Conservation (phyloP, 2,888 invertebrate genomes). For the Antheraea assamensis region DNA sequence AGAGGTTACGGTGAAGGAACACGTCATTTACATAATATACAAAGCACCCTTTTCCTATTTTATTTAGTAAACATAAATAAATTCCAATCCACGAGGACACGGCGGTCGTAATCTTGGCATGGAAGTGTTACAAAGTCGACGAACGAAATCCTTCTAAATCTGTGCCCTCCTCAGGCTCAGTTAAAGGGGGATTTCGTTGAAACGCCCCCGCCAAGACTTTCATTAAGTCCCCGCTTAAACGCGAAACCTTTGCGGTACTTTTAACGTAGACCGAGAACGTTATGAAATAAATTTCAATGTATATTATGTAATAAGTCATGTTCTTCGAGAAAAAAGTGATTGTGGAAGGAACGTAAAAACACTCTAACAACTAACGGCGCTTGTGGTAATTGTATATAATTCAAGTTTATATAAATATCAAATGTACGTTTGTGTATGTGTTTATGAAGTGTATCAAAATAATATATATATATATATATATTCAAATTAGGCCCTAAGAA, state of each 20-base stretch:
- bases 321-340: neutral
- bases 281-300: constrained; percentile 21
- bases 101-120: constrained; percentile 42
- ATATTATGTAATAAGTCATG: constrained; percentile 1
- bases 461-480: too few relatives aligned
- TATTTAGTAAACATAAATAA: constrained; percentile 27
- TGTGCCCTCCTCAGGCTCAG: constrained; percentile 45
- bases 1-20: constrained; percentile 1
- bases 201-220: constrained; percentile 58
- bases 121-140: constrained; percentile 56
- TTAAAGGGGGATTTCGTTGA: constrained; percentile 51
- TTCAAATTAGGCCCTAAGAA: too few relatives aligned
- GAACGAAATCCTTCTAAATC: constrained; percentile 58
- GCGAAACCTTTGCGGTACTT: constrained; percentile 20
- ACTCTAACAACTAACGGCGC: neutral
- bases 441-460: neutral
- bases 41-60: constrained; percentile 19
- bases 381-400: neutral
- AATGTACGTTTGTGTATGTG: neutral
- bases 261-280: constrained; percentile 17
- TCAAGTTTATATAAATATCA: neutral
- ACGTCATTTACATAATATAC: constrained; percentile 12
- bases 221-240: constrained; percentile 64
- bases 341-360: neutral
- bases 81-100: constrained; percentile 38